A percentile compares a stretch with the other conserved stretches of the same genome.
Conservation (phyloP, 2,888 invertebrate species). For the Leucoma salicis region DNA sequence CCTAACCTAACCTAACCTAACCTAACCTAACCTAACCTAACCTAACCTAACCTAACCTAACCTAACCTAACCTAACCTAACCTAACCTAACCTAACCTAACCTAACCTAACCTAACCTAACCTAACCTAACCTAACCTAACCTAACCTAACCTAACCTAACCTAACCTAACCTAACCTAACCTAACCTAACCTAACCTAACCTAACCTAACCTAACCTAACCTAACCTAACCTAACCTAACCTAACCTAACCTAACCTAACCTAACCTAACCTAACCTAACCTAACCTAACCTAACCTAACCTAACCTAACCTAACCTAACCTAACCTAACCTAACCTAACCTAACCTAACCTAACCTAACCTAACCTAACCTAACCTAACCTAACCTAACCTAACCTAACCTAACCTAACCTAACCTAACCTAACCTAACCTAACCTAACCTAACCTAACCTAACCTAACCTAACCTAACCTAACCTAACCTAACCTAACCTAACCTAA, state of each 20-base stretch:
- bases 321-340: too few relatives aligned
- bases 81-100: constrained; percentile 13
- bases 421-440: constrained; percentile 21
- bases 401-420: constrained; percentile 20
- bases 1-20: too few relatives aligned
- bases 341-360: too few relatives aligned
- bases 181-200: constrained; percentile 16
- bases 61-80: constrained; percentile 14
- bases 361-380: too few relatives aligned
- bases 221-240: constrained; percentile 16
- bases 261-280: constrained; percentile 11
- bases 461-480: constrained; percentile 9
- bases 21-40: too few relatives aligned
- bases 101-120: constrained; percentile 10
- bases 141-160: constrained; percentile 15
- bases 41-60: constrained; percentile 9
- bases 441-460: constrained; percentile 22
- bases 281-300: constrained; percentile 14
- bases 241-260: constrained; percentile 12
- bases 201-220: constrained; percentile 16
- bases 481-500: constrained; percentile 25
- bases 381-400: too few relatives aligned
- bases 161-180: constrained; percentile 15
- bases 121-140: constrained; percentile 10
- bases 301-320: constrained; percentile 1